phyloP scores from a whole-genome alignment of 2,888 invertebrate species.

The Crioceris asparagi region DNA sequence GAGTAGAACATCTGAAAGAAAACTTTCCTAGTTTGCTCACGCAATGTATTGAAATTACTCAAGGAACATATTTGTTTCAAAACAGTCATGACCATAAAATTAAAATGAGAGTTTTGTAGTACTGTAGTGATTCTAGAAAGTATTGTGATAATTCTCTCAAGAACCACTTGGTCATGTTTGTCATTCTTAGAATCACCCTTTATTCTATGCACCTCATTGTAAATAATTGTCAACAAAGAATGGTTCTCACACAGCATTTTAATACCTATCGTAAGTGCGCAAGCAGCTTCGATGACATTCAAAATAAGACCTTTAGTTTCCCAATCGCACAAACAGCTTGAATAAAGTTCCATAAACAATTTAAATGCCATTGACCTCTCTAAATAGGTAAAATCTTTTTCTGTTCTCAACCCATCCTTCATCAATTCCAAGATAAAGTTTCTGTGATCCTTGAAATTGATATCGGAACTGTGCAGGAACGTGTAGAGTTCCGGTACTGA shows the following conservation, averaged over 20 bases:
- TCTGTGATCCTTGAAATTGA: constrained; percentile 56
- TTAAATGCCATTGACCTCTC: constrained; percentile 67
- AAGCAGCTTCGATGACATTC: constrained; percentile 50
- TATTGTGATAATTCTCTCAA: constrained; percentile 20
- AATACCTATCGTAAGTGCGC: constrained; percentile 52
- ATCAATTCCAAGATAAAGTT: constrained; percentile 71
- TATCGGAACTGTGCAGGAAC: constrained; percentile 69
- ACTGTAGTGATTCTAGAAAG: constrained; percentile 20
- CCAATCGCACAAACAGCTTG: constrained; percentile 50
- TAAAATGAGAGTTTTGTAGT: constrained; percentile 10
- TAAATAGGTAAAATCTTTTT: constrained; percentile 62
- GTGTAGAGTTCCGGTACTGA: constrained; percentile 82
- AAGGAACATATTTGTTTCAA: constrained; percentile 10
- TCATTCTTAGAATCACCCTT: constrained; percentile 5
- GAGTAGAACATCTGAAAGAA: constrained; percentile 17
- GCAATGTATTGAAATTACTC: constrained; percentile 11
- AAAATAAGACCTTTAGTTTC: constrained; percentile 56
- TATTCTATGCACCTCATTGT: constrained; percentile 26
- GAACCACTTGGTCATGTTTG: constrained; percentile 6
- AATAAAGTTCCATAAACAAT: constrained; percentile 62
- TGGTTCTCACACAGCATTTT: constrained; percentile 55
- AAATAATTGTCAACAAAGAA: constrained; percentile 63
- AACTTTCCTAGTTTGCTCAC: constrained; percentile 3
- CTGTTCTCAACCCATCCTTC: constrained; percentile 62
- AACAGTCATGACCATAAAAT: constrained; percentile 14